Base-by-base conservation (phyloP, 1,140 invertebrate genomes). In the Sipha flava region DNA sequence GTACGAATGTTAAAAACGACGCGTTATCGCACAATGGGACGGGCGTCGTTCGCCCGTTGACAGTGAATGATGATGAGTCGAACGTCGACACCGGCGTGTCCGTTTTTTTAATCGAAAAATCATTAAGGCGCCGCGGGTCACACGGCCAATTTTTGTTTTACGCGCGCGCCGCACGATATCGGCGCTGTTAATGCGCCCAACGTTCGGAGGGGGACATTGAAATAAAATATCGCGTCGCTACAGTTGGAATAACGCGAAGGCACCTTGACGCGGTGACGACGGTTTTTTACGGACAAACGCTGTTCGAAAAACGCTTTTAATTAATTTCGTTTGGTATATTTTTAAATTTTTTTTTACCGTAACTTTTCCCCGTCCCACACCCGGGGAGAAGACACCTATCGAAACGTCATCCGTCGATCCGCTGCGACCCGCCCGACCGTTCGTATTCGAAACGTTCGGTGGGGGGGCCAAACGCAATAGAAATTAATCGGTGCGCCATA, bases 91-190 rank as follows among this genome's bases (percentile, higher is more conserved):
- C 54, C 45, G 45, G 72, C 47, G 72, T 75, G 72, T 75, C 72
- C 49, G 72, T 54, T 75, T 47, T 18, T 45, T 75, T 75, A 75
- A 75, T 75, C 54, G 72, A 75, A 75, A 75, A 75, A 75, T 75
- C 72, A 75, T 54, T 37, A 34, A 75, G 49, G 47, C 72, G 31
- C 21, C 0, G 5, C 31, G 72, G 49, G 47, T 54, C 49, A 75
- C 72, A 21, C 72, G 47, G 23, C 6, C 7, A 7, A 16, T 72
- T 72, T 72, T 72, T 70, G 18, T 62, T 68, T 59, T 52, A 18
- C 18, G n/a, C n/a, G n/a, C n/a, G n/a, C n/a, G n/a, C n/a, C n/a
- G n/a, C n/a, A n/a, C n/a, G n/a, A n/a, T n/a, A n/a, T n/a, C n/a
- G n/a, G n/a, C n/a, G n/a, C n/a, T n/a, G n/a, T n/a, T n/a, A n/a